These are phyloP conservation scores for Sapayoa aenigma DNA, from an alignment of 2,113 vertebrate genomes.

Conservation along the genomic window DNA sequence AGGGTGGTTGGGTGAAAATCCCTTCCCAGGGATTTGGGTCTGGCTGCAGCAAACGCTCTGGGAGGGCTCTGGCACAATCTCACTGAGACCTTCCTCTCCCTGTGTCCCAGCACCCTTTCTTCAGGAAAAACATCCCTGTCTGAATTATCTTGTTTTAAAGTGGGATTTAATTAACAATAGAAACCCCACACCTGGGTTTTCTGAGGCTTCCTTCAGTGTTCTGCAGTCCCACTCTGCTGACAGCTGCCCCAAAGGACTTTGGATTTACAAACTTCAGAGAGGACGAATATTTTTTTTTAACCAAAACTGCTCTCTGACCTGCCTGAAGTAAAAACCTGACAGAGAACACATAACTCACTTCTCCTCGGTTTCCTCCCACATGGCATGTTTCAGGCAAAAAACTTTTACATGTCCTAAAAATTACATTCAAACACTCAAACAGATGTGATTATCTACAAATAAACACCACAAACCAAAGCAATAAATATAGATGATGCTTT, in stretches of 20 bases:
- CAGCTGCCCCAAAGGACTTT: background rate
- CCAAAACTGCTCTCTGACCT: background rate
- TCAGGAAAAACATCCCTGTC: no score
- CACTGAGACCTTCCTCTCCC: no score
- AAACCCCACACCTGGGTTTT: fast-evolving
- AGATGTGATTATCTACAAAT: background rate
- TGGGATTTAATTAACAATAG: background rate
- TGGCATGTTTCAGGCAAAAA: fast-evolving
- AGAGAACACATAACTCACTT: background rate
- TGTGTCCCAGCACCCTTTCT: background rate
- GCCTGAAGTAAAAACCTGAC: background rate
- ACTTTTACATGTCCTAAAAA: background rate
- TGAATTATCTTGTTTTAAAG: background rate
- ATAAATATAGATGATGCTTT: background rate
- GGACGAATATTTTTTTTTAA: background rate
- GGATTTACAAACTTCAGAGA: background rate
- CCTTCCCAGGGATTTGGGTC: background rate
- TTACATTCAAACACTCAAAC: background rate
- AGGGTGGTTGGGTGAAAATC: background rate
- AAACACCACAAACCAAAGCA: background rate
- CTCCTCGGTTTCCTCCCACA: background rate
- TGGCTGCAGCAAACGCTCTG: background rate
- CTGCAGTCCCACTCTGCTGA: fast-evolving
- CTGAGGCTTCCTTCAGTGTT: background rate
- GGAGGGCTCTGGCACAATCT: no score